These are phyloP conservation scores for Serilophus lunatus DNA, from an alignment of 2,113 vertebrate species.

Conservation along the genomic window DNA sequence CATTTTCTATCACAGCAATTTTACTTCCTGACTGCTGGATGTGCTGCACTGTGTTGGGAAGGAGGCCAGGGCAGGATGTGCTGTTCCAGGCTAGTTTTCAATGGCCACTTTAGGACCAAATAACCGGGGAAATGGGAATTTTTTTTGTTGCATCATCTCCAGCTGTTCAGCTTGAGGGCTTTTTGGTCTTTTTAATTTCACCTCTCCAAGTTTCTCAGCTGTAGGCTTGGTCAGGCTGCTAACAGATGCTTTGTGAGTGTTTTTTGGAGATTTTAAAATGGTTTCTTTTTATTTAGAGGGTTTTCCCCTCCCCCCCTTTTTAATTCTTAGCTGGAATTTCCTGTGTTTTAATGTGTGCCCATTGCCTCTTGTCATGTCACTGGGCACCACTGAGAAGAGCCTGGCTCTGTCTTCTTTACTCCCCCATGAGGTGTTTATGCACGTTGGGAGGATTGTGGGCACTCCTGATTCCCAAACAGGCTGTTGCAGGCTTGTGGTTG, in stretches of 20 bases:
- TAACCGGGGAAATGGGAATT: background rate
- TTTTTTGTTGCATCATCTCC: background rate
- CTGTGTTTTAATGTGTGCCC: background rate
- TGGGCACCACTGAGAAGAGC: background rate
- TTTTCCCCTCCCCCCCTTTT: background rate
- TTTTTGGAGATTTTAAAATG: background rate
- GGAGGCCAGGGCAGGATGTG: constrained; percentile 16
- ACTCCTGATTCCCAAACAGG: background rate
- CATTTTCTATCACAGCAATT: background rate
- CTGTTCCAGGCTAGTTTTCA: background rate
- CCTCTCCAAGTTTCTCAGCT: background rate
- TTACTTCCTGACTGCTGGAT: background rate
- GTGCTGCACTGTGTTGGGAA: background rate
- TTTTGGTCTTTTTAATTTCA: background rate
- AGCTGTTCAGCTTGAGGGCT: background rate
- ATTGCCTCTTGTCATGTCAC: background rate
- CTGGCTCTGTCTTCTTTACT: background rate
- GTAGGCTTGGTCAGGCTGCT: background rate
- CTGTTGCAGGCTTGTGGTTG: background rate
- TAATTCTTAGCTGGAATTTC: background rate
- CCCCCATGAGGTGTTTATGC: background rate
- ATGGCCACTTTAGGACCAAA: background rate
- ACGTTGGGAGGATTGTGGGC: background rate
- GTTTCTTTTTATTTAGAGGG: background rate
- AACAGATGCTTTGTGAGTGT: background rate